A percentile compares a stretch with the other conserved stretches of the same genome.
Evolutionary conservation across 2,888 invertebrate genomes (phyloP).

Genomic region (Clusia tigrina): DNA sequence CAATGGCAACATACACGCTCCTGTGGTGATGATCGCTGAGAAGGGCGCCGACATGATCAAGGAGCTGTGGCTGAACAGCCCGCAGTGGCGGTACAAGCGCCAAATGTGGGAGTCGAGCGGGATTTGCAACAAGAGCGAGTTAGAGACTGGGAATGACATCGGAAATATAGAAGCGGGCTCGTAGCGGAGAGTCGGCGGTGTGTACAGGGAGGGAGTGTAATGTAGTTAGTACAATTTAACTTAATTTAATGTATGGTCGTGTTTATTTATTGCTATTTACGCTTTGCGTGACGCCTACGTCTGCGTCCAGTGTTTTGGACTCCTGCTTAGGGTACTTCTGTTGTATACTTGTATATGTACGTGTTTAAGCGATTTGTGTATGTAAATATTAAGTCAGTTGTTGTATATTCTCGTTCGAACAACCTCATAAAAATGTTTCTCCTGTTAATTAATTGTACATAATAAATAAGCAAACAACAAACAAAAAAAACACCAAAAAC

Average conservation of each 20-base stretch:
- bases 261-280: not conserved
- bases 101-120: not conserved
- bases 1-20: conserved; percentile 88
- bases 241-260: not conserved
- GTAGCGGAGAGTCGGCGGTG: conserved; percentile 7
- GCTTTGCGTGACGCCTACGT: too few species aligned
- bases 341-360: not conserved
- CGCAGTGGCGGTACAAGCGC: conserved; percentile 29
- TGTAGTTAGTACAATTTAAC: not conserved
- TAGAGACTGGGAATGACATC: not conserved
- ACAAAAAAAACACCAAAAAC: too few species aligned
- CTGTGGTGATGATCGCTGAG: conserved; percentile 87
- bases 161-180: not conserved
- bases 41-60: conserved; percentile 86
- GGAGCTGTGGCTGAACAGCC: conserved; percentile 69
- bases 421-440: too few species aligned
- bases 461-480: too few species aligned
- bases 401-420: conserved; percentile 27
- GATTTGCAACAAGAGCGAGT: conserved; percentile 27
- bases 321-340: not conserved
- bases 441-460: too few species aligned
- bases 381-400: conserved; percentile 53
- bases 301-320: not conserved
- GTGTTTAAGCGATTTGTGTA: conserved; percentile 48
- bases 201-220: not conserved